Evolutionary conservation across 2,888 invertebrate genomes (phyloP), one percentile per base, ranked within the genome.

Genomic region (Clivina fossor): DNA sequence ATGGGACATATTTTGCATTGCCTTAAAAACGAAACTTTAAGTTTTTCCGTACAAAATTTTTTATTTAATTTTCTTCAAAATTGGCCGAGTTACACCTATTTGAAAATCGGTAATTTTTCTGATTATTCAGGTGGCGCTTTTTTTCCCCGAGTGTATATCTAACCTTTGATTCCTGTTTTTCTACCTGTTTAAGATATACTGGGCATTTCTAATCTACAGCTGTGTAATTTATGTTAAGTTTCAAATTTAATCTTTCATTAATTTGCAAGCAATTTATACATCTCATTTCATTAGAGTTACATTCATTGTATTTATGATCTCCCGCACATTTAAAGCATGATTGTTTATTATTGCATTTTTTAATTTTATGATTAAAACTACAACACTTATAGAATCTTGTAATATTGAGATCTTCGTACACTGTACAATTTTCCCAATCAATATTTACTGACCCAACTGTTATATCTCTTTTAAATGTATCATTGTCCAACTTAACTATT

Each of bases 241-340:
- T 4, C n/a, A 46, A 32, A 2, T 46, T 46, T 30, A 46, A 9
- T 18, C 16, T 28, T 16, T 46, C 18, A 30, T 30, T 46, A 32
- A n/a, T n/a, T n/a, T n/a, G n/a, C n/a, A n/a, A n/a, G 18, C 46
- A 46, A 15, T 46, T 46, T 9, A 46, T 15, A n/a, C 46, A 46
- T 3, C 2, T 15, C 11, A 9, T 2, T 2, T 8, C 7, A 2
- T 32, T 16, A n/a, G 5, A 16, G n/a, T 28, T 8, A n/a, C 46
- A 46, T 13, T 30, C 32, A 4, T 22, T 32, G 18, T 8, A 32
- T 18, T 30, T 32, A 18, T 46, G 30, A 7, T 30, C 15, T 18
- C 33, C 46, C 16, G 15, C 19, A 13, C 46, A 46, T 32, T 32
- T 15, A 18, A 30, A 11, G 13, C 46, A 46, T 16, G 33, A 5